Percentiles rank a stretch among this genome's conserved stretches.
Evolutionary conservation across 2,797 vertebrate genomes (phyloP).

Genomic region (Periophthalmus magnuspinnatus): DNA sequence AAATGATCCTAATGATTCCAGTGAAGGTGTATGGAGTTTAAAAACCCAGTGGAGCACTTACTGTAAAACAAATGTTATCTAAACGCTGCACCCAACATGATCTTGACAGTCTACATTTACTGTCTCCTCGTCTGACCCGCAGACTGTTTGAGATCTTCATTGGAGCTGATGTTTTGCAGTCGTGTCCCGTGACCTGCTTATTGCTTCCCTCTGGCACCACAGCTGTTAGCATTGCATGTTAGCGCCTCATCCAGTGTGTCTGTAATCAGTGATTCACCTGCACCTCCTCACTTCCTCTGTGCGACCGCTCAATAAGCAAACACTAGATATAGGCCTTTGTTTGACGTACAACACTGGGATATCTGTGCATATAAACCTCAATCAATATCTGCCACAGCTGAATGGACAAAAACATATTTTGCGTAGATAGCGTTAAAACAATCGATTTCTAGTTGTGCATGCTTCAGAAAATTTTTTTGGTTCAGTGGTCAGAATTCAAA

Average conservation of each 20-base stretch:
- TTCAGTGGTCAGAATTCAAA: too few species aligned
- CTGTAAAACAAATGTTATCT: too few species aligned
- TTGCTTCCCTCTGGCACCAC: slow-evolving; percentile 44
- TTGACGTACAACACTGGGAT: slow-evolving; percentile 39
- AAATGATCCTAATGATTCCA: too few species aligned
- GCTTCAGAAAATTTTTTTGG: too few species aligned
- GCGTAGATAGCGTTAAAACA: neutral
- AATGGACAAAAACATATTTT: slow-evolving; percentile 15
- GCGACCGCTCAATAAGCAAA: slow-evolving; percentile 58
- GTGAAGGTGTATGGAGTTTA: too few species aligned
- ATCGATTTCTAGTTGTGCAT: too few species aligned
- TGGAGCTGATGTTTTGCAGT: slow-evolving; percentile 16
- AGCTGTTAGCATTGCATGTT: slow-evolving; percentile 71
- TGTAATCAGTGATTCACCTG: slow-evolving; percentile 76
- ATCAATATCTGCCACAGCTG: slow-evolving; percentile 34
- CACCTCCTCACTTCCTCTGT: slow-evolving; percentile 59
- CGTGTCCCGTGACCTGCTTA: slow-evolving; percentile 36
- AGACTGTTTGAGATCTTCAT: neutral
- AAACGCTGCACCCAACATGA: neutral
- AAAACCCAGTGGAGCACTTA: too few species aligned
- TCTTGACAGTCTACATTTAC: neutral
- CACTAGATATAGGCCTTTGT: slow-evolving; percentile 33
- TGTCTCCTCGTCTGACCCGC: neutral
- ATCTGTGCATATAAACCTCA: neutral
- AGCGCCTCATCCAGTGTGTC: slow-evolving; percentile 62